Percentiles rank a stretch among this genome's conserved stretches.
Conservation (phyloP, 2,888 invertebrate genomes). For the Phaonia tiefii region DNA sequence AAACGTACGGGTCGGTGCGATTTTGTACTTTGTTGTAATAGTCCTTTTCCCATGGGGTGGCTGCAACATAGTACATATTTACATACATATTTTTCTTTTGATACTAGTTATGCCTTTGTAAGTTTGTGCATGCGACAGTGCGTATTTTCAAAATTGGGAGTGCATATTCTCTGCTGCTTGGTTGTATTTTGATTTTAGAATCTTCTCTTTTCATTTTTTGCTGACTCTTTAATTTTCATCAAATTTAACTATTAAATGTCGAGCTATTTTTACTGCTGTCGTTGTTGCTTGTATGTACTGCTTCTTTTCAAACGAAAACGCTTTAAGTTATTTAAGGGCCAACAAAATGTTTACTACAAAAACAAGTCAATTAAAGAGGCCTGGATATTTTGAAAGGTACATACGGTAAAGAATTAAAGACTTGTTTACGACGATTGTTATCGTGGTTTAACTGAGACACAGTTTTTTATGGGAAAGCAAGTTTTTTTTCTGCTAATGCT, state of each 20-base stretch:
- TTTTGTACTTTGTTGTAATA: neutral
- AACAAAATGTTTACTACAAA: conserved; percentile 1
- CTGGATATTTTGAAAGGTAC: too few relatives aligned
- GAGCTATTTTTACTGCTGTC: conserved; percentile 11
- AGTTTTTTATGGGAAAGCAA: too few relatives aligned
- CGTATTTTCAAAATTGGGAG: neutral
- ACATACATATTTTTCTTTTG: conserved; percentile 5
- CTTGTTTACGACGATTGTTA: too few relatives aligned
- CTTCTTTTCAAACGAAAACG: neutral
- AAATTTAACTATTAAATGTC: conserved; percentile 53
- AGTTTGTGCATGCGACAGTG: neutral
- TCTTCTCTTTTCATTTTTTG: neutral
- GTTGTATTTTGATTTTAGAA: neutral
- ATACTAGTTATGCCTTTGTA: neutral
- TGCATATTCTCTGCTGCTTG: neutral
- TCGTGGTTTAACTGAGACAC: too few relatives aligned
- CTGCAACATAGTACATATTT: neutral
- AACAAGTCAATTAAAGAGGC: conserved; percentile 9
- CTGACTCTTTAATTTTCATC: conserved; percentile 60
- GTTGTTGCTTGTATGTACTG: conserved; percentile 6
- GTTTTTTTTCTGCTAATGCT: too few relatives aligned
- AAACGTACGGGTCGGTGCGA: too few relatives aligned
- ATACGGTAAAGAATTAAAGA: too few relatives aligned
- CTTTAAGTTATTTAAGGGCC: conserved; percentile 37
- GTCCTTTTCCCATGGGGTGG: neutral